Conservation (phyloP, 2,113 vertebrate genomes). For the Hiodon tergisus region DNA sequence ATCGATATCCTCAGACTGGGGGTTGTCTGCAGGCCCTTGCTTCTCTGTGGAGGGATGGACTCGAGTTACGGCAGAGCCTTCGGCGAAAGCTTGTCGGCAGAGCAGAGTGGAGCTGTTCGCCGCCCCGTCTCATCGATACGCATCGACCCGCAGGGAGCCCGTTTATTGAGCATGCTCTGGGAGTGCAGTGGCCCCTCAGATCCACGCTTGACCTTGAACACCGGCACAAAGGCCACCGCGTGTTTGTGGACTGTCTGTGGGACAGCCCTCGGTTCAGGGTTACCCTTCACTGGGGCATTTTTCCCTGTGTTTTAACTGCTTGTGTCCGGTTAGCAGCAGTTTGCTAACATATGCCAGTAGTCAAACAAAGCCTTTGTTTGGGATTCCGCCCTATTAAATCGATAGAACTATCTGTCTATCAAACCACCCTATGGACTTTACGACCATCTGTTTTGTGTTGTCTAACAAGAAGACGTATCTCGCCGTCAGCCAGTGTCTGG, state of each 20-base stretch:
- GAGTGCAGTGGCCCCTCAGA: constrained; percentile 16
- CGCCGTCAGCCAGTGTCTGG: constrained; percentile 27
- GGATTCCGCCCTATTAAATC: not conserved
- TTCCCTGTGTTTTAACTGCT: not conserved
- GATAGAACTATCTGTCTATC: constrained; percentile 14
- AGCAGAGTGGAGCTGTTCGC: constrained; percentile 31
- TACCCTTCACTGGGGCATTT: not conserved
- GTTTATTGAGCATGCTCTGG: constrained; percentile 28
- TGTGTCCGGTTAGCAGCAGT: no score
- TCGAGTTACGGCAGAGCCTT: not conserved
- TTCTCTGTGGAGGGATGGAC: not conserved
- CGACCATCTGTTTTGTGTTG: constrained; percentile 11
- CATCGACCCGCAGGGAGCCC: constrained; percentile 26
- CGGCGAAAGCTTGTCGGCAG: constrained; percentile 26
- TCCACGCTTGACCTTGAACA: constrained; percentile 21
- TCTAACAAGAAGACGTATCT: constrained; percentile 27
- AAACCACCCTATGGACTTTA: constrained; percentile 14
- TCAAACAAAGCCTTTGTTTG: not conserved
- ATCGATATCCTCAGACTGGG: no score
- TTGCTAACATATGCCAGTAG: not conserved
- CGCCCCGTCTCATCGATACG: constrained; percentile 22
- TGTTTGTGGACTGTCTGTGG: not conserved
- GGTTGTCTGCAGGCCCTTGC: not conserved
- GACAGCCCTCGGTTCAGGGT: not conserved
- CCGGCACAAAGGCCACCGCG: constrained; percentile 5